Base-by-base conservation (phyloP, 1,140 invertebrate genomes). In the Camponotus floridanus region DNA sequence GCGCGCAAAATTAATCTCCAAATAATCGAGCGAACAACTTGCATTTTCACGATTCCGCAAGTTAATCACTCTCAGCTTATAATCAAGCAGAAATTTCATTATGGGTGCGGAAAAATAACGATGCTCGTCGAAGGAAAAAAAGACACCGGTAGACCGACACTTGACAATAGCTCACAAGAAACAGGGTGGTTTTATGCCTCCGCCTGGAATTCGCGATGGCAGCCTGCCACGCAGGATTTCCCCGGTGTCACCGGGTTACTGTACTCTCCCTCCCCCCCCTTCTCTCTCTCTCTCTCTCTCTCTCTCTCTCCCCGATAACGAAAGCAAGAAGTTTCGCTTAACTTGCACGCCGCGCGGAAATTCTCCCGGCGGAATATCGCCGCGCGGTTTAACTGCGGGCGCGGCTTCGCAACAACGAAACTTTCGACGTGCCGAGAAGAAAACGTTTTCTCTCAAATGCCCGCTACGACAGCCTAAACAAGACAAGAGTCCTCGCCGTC, bases 291-390 rank as follows among this genome's bases (percentile, higher is more conserved):
- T n/a, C n/a, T n/a, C n/a, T n/a, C n/a, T n/a, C n/a, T n/a, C 31
- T 31, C 78, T 26, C 26, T 26, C 26, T 59, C 71, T 48, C 62
- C 36, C 51, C 71, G n/a, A 68, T 71, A 87, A 87, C 85, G 87
- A 73, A 88, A 87, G 79, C 87, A 87, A 87, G 87, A 88, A 88
- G 68, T 85, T 86, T 55, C 65, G 86, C 76, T 83, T 76, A 76
- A 74, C 85, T 87, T 68, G 79, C 79, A 36, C 79, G 36, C 62
- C 33, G 73, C 76, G 67, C 70, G 67, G 86, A 87, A 88, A 88
- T 87, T 88, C 65, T 42, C 33, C 67, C 79, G 59, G 39, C 62
- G 78, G 71, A 78, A 87, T 87, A 87, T 85, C 67, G 71, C 59
- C 85, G 76, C n/a, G 68, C 51, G 59, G 76, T 64, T 83, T 87